Base-by-base conservation (phyloP, 2,797 vertebrate genomes). In the Percopsis omiscomaycus region DNA sequence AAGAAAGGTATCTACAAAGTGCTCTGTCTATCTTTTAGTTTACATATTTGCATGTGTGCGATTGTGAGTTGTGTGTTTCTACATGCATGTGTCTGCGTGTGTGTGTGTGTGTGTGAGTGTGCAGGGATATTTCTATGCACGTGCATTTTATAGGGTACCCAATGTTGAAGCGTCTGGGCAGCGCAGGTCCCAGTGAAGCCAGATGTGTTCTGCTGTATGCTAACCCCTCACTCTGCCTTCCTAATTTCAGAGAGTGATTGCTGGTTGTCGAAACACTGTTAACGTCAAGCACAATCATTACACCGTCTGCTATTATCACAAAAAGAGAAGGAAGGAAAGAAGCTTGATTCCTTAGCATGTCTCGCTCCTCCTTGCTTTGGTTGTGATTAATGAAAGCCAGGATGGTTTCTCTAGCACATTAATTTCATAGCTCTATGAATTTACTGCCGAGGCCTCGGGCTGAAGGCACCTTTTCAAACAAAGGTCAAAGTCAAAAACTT, bases 381-480 rank as follows among this genome's bases (percentile, higher is more conserved):
- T 86, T 89, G 83, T 89, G 89, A 93, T 93, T 93, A 93, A 94
- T 93, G 90, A 93, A 88, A 87, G 79, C 89, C 90, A 90, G 83
- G 86, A 89, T 86, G 88, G 90, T 84, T 85, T 90, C 88, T 88
- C 73, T 90, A 91, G 89, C 85, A 91, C 87, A 86, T 91, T 93
- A 85, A 92, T 91, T 92, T 93, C 90, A 92, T 93, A 91, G 91
- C 88, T 92, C 82, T 86, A 91, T 93, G 89, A 93, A 94, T 90
- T 91, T 89, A 89, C 87, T 90, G 81, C 79, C 1, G 14, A 83
- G 87, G 91, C 88, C 72, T 73, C 62, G 48, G 84, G 86, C 84
- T 82, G 80, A 90, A 91, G 86, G 79, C 88, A 71, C 79, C 85
- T 81, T 89, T 84, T 87, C 77, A 86, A 84, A 85, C 83, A 86